Percentiles rank a stretch among this genome's conserved stretches.
Evolutionary conservation across 2,113 vertebrate genomes (phyloP).

Genomic region (Pelecanus crispus): DNA sequence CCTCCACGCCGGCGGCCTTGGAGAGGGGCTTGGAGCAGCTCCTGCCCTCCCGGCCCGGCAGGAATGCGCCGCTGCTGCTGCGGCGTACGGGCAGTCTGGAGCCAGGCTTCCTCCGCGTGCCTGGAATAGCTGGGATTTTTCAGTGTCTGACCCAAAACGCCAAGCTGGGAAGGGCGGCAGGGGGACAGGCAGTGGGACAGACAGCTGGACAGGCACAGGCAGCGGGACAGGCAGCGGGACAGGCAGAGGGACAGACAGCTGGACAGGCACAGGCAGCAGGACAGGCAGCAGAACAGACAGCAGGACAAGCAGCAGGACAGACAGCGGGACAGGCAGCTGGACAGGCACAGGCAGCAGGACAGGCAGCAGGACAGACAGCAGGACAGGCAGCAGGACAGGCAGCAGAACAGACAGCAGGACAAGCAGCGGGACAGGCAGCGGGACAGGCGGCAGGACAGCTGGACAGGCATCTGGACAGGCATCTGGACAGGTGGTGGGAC

Average conservation of each 20-base stretch:
- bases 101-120: neutral
- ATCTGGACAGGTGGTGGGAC: neutral
- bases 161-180: neutral
- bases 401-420: neutral
- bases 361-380: neutral
- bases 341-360: too few species aligned
- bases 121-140: neutral
- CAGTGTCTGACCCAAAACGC: neutral
- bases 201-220: neutral
- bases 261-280: too few species aligned
- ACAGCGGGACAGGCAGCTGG: too few species aligned
- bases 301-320: fast-evolving
- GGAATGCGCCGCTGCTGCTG: neutral
- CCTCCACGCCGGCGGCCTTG: neutral
- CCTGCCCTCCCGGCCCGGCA: neutral
- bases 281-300: too few species aligned
- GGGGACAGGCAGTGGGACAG: neutral
- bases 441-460: neutral
- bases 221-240: fast-evolving
- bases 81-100: neutral
- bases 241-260: neutral
- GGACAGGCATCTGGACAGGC: too few species aligned
- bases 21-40: neutral
- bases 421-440: neutral
- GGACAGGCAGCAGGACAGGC: neutral